Evolutionary conservation across 2,888 invertebrate genomes (phyloP).

Genomic region (Deladenus siricidicola): DNA sequence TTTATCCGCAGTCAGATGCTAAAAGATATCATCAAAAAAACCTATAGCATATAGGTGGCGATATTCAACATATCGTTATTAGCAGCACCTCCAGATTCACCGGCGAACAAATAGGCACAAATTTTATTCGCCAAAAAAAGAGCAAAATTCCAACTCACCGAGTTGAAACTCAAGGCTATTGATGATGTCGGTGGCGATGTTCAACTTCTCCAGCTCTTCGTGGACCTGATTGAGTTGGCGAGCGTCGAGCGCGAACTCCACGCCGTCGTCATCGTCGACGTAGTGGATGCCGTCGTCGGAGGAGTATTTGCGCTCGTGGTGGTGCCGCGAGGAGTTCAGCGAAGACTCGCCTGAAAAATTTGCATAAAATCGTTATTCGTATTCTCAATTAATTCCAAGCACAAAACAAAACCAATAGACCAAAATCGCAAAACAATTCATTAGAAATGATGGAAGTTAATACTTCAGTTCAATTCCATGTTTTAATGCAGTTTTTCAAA

Average conservation of each 20-base stretch:
- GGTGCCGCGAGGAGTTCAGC: not conserved
- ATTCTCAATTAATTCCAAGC: no score
- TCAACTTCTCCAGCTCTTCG: constrained; percentile 56
- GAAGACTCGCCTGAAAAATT: not conserved
- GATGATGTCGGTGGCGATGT: constrained; percentile 56
- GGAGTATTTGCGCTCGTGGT: constrained; percentile 18
- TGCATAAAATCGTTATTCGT: not conserved
- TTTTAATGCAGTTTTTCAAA: not conserved
- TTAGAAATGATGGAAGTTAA: not conserved
- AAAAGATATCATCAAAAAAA: no score
- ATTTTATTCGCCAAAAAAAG: no score
- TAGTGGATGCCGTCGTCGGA: constrained; percentile 27
- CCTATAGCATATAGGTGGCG: no score
- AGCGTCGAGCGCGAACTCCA: constrained; percentile 33
- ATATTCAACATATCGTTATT: no score
- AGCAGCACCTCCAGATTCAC: no score
- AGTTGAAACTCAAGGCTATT: constrained; percentile 55
- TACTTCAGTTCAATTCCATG: not conserved
- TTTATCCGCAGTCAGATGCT: no score
- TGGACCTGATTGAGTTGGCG: constrained; percentile 49
- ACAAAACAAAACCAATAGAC: not conserved
- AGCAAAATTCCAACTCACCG: no score
- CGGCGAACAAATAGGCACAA: no score
- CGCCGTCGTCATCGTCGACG: constrained; percentile 36
- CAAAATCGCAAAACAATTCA: not conserved